Conservation (phyloP, 2,888 invertebrate genomes). For the Neocrepidodera transversa region DNA sequence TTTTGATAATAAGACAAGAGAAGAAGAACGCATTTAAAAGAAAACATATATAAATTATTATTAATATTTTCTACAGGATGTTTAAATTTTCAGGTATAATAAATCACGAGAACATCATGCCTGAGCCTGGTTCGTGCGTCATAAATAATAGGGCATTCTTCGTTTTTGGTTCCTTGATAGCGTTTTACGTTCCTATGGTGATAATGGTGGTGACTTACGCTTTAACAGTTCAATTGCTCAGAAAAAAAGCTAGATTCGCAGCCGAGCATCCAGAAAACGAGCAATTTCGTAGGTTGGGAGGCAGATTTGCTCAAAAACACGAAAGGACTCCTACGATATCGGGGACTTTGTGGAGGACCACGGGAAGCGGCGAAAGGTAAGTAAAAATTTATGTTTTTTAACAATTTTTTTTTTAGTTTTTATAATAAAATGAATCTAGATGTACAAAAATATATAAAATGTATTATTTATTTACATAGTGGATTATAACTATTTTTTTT, state of each 20-base stretch:
- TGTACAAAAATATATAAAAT: too few relatives aligned
- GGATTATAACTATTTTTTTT: too few relatives aligned
- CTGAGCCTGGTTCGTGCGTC: constrained; percentile 75
- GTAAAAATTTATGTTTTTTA: constrained; percentile 1
- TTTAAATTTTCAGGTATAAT: constrained; percentile 68
- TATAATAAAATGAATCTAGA: too few relatives aligned
- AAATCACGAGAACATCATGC: constrained; percentile 82
- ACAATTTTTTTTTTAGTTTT: too few relatives aligned
- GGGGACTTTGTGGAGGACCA: constrained; percentile 57
- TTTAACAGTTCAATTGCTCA: constrained; percentile 85
- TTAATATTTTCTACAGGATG: too few relatives aligned
- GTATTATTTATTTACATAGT: too few relatives aligned
- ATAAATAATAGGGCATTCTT: constrained; percentile 87
- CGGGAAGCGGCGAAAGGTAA: constrained; percentile 58
- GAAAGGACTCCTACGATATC: constrained; percentile 51
- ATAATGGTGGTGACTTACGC: constrained; percentile 94
- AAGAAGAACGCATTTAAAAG: too few relatives aligned
- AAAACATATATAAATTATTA: too few relatives aligned
- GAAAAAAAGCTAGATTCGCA: constrained; percentile 78
- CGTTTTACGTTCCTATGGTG: constrained; percentile 95
- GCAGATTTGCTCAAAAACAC: constrained; percentile 56
- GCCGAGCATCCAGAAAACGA: constrained; percentile 71
- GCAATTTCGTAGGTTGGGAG: constrained; percentile 63
- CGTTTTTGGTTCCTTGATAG: constrained; percentile 90
- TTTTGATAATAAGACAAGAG: too few relatives aligned